Evolutionary conservation across 2,113 vertebrate species (phyloP).

Genomic region (Marcusenius ussheri): DNA sequence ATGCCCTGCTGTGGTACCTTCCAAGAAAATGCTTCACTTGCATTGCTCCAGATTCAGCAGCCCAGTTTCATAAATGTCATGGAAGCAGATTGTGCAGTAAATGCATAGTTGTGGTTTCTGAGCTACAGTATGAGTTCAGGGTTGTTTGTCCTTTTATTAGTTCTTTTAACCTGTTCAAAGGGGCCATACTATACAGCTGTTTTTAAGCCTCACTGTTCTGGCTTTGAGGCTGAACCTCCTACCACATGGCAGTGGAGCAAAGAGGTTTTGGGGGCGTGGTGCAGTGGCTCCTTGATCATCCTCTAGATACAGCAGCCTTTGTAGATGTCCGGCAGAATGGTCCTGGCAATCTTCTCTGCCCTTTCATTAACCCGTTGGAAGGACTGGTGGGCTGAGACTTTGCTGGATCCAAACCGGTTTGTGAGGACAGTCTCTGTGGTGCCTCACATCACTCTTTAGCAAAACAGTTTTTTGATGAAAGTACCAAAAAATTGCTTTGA

Average conservation of each 20-base stretch:
- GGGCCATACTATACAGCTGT: neutral
- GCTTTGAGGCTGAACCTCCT: neutral
- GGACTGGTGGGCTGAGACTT: neutral
- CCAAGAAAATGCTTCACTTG: neutral
- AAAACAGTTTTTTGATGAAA: neutral
- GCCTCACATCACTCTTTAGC: neutral
- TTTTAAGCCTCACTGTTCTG: neutral
- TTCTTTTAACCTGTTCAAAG: neutral
- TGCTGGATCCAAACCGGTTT: neutral
- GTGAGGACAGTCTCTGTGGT: neutral
- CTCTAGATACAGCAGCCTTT: neutral
- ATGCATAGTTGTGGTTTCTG: neutral
- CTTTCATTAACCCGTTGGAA: neutral
- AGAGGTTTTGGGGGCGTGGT: neutral
- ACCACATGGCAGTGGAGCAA: neutral
- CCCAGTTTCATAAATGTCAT: neutral
- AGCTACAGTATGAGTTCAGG: neutral
- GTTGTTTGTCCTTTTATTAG: neutral
- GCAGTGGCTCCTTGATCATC: neutral
- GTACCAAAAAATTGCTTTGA: neutral
- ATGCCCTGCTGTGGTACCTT: neutral
- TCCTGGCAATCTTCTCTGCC: neutral
- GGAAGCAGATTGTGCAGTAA: neutral
- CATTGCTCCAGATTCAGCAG: neutral
- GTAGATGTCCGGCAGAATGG: neutral